Evolutionary conservation across 2,113 vertebrate species (phyloP).

Genomic region (Struthidea cinerea): DNA sequence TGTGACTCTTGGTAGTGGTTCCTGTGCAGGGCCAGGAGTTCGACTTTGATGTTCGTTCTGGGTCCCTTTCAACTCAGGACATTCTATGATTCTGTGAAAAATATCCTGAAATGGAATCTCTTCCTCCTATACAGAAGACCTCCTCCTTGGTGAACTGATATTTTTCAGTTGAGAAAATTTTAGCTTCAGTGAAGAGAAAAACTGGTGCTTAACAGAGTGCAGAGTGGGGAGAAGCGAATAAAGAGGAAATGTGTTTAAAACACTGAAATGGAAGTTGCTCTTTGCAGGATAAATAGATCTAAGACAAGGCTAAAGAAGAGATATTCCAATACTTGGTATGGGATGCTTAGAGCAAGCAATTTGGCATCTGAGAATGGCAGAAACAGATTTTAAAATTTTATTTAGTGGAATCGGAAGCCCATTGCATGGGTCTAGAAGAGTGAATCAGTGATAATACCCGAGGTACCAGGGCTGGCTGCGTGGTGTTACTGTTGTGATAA

Average conservation of each 20-base stretch:
- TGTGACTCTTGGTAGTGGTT: neutral
- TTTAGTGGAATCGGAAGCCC: neutral
- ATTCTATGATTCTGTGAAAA: neutral
- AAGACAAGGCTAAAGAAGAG: neutral
- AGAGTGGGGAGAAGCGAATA: neutral
- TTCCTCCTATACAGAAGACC: neutral
- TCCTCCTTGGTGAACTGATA: neutral
- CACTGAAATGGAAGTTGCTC: neutral
- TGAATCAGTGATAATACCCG: neutral
- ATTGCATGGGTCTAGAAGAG: neutral
- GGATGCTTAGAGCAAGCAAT: neutral
- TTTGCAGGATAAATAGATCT: neutral
- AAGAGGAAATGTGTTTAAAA: neutral
- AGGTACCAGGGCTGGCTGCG: neutral
- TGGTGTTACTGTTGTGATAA: neutral
- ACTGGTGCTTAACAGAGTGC: neutral
- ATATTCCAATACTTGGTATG: neutral
- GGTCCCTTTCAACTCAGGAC: neutral
- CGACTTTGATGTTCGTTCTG: rapidly evolving
- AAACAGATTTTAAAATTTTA: neutral
- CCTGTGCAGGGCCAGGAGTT: neutral
- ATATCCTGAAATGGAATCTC: neutral
- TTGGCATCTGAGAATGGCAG: neutral
- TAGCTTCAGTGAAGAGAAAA: neutral
- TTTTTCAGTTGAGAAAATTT: neutral